Evolutionary conservation across 2,888 invertebrate genomes (phyloP), one percentile per base, ranked within the genome.

Genomic region (Ormyrus pomaceus): DNA sequence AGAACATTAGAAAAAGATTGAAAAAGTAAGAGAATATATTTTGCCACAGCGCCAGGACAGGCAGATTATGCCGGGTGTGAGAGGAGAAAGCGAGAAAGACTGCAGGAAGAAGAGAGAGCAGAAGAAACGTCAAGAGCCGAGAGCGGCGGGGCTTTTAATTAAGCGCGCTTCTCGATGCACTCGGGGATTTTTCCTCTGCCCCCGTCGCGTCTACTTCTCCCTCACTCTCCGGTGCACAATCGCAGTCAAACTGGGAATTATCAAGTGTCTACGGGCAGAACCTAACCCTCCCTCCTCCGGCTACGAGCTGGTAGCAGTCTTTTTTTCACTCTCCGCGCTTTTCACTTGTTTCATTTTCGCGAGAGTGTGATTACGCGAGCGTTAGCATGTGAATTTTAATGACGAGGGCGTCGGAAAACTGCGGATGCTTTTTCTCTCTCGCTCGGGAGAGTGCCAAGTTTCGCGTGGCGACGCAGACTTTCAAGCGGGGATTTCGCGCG

Each of bases 131-230:
- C 46, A 53, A 62, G 72, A 55, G 62, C 59, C n/a, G 84, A 84
- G 83, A 64, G 58, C 66, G 6, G 82, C 84, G 84, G 87, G 87
- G 87, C 87, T 88, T 88, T 89, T 88, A 89, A 90, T 89, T 90
- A 89, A 87, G 86, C 87, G 86, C 87, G 87, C 88, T 87, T 88
- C 86, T 86, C 87, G 86, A 87, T 87, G 87, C 87, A 85, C 86
- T 66, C 9, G 74, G 84, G 84, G 86, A 88, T 87, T 88, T 88
- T 86, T 34, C 3, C 61, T 51, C 61, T 19, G 61, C 10, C 70
- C 7, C 70, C 13, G 53, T 66, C 19, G 45, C 45, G 8, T 62
- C 11, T 9, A 6, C 64, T 19, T 48, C 64, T 34, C 45, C 9
- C 55, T 51, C 65, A 7, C 3, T 19, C 48, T 19, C 9, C 46